These are phyloP conservation scores for Diaphora mendica DNA, from an alignment of 2,888 invertebrate genomes.

Conservation along the genomic window DNA sequence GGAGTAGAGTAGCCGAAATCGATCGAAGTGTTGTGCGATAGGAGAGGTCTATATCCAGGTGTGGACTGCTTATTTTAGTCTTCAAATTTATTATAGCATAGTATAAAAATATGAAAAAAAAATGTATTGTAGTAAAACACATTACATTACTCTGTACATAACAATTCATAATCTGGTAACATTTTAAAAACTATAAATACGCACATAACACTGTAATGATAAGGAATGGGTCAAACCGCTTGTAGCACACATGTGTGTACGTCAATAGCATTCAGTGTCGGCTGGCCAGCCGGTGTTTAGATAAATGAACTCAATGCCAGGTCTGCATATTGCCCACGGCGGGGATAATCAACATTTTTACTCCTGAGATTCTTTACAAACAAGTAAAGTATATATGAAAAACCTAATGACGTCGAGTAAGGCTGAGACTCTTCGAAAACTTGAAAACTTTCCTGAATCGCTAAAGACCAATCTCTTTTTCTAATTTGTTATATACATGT, in stretches of 20 bases:
- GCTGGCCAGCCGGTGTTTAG: conserved; percentile 67
- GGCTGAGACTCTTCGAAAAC: neutral
- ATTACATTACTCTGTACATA: neutral
- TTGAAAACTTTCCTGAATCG: no score
- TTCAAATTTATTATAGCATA: no score
- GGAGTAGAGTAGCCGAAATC: no score
- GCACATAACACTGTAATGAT: conserved; percentile 35
- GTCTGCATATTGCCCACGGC: conserved; percentile 25
- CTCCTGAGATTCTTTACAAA: neutral
- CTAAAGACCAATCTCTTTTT: neutral
- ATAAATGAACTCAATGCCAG: conserved; percentile 67
- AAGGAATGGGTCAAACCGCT: conserved; percentile 25
- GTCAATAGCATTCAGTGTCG: conserved; percentile 42
- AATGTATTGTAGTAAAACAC: neutral
- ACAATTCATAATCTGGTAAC: neutral
- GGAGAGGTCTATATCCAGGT: no score
- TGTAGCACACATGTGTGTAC: conserved; percentile 11
- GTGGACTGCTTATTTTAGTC: no score
- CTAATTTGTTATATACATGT: no score
- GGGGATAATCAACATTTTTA: conserved; percentile 18
- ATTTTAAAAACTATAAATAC: conserved; percentile 20
- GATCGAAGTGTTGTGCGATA: no score
- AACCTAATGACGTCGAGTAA: neutral
- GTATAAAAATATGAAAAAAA: no score
- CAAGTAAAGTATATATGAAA: neutral